Evolutionary conservation across 2,797 vertebrate species (phyloP).

Genomic region (Tachyglossus aculeatus): DNA sequence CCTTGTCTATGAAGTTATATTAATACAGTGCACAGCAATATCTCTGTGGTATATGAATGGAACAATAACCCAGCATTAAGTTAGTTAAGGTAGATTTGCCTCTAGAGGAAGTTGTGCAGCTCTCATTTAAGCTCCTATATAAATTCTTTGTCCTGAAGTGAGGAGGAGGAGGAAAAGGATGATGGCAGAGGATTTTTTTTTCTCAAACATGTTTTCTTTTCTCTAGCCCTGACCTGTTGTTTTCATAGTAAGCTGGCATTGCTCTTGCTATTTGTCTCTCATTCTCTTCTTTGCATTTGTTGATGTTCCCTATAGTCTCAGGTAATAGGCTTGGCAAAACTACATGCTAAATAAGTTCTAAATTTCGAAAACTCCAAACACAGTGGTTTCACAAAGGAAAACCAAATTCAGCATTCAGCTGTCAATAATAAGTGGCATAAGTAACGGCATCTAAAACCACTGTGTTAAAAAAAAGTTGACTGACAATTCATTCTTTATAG

Average conservation of each 20-base stretch:
- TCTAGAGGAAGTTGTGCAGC: not conserved
- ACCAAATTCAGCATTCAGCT: not conserved
- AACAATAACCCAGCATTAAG: not conserved
- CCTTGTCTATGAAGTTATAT: too few species aligned
- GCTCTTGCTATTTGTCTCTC: not conserved
- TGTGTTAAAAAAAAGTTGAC: not conserved
- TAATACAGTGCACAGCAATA: not conserved
- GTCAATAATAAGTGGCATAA: not conserved
- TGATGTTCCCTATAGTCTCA: not conserved
- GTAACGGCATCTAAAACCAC: slow-evolving; percentile 24
- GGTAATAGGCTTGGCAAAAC: not conserved
- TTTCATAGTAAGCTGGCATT: too few species aligned
- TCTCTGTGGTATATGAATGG: not conserved
- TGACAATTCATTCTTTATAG: slow-evolving; percentile 26
- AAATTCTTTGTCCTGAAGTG: slow-evolving; percentile 6
- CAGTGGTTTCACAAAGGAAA: slow-evolving; percentile 16
- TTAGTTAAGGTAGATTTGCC: not conserved
- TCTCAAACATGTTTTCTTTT: too few species aligned
- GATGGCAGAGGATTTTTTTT: not conserved
- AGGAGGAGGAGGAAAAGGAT: not conserved
- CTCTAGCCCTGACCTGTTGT: too few species aligned
- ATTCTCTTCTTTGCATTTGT: not conserved
- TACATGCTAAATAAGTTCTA: not conserved
- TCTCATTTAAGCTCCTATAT: slow-evolving; percentile 20
- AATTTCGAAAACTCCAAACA: not conserved